A percentile compares a stretch with the other conserved stretches of the same genome.
Conservation (phyloP, 2,797 vertebrate genomes). For the Sternotherus odoratus region DNA sequence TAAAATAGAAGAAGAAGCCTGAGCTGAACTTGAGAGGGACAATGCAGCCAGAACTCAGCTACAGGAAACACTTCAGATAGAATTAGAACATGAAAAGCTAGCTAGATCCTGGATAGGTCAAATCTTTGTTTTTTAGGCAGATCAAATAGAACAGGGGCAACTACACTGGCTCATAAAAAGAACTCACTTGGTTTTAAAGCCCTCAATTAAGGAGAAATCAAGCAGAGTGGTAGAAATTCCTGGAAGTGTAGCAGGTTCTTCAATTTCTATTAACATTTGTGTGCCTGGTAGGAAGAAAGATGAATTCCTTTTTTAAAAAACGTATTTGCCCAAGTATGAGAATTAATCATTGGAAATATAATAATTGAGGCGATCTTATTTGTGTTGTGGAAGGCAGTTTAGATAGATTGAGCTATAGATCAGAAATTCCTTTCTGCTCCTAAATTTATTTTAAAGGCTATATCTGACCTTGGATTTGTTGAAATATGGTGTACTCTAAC, state of each 20-base stretch:
- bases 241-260: neutral
- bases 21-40: neutral
- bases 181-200: neutral
- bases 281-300: neutral
- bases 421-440: neutral
- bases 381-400: neutral
- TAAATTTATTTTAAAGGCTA: neutral
- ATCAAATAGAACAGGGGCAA: neutral
- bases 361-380: constrained; percentile 2
- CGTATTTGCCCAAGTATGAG: neutral
- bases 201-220: neutral
- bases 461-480: fast-evolving
- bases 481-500: neutral
- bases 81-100: neutral
- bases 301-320: constrained; percentile 15
- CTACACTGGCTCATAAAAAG: neutral
- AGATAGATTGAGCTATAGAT: neutral
- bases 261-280: neutral
- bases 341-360: constrained; percentile 29
- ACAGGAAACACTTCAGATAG: neutral
- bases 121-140: neutral
- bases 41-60: neutral
- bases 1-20: neutral
- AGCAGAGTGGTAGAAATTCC: neutral
- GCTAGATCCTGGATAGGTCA: neutral